A percentile compares a stretch with the other conserved stretches of the same genome.
These are phyloP conservation scores for Tribolium freemani DNA, from an alignment of 2,888 invertebrate genomes.

Conservation along the genomic window DNA sequence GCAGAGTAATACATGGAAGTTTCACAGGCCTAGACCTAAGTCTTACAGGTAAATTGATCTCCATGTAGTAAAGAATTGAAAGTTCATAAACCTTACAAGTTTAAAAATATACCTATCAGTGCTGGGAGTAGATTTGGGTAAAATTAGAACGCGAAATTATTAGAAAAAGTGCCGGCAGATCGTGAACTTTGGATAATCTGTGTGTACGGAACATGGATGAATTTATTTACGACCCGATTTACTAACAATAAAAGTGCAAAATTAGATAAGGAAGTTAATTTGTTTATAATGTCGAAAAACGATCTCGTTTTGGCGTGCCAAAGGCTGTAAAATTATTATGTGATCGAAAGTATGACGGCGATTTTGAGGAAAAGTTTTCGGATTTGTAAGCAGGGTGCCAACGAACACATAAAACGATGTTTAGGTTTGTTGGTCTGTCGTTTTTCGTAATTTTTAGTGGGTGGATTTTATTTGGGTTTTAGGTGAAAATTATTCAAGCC, in stretches of 20 bases:
- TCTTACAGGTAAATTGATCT: constrained; percentile 61
- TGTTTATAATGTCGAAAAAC: constrained; percentile 2
- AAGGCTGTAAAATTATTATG: constrained; percentile 17
- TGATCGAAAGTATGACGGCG: constrained; percentile 7
- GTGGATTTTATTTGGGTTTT: neutral
- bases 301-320: constrained; percentile 1
- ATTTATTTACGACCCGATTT: constrained; percentile 13
- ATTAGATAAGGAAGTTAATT: constrained; percentile 21
- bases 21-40: constrained; percentile 64
- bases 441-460: neutral
- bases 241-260: constrained; percentile 14
- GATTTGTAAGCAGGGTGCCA: neutral
- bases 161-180: constrained; percentile 14
- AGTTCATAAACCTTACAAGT: constrained; percentile 32
- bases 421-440: neutral
- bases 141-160: constrained; percentile 32
- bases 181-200: constrained; percentile 25
- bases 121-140: constrained; percentile 8
- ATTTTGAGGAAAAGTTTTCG: neutral
- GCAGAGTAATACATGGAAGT: constrained; percentile 66
- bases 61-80: neutral
- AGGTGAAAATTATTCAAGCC: neutral
- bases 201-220: neutral
- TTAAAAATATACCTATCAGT: constrained; percentile 31
- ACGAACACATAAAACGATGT: neutral